A percentile compares a stretch with the other conserved stretches of the same genome.
phyloP scores from a whole-genome alignment of 2,888 invertebrate genomes.

The Flexamia atlantica region DNA sequence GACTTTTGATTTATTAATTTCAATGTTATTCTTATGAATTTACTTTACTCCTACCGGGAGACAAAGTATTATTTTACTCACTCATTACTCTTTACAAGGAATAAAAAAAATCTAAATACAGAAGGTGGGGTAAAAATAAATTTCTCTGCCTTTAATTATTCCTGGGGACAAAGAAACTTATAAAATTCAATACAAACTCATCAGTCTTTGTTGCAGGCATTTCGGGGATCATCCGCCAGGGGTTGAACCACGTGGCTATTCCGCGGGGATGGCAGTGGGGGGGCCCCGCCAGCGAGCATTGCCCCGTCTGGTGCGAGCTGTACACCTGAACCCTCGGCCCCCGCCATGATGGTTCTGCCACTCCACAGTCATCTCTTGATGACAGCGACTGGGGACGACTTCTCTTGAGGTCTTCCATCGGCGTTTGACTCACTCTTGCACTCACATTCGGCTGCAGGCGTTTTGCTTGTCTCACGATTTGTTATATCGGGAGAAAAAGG shows the following conservation, averaged over 20 bases:
- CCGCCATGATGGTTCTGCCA: background rate
- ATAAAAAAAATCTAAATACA: no score
- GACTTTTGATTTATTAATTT: no score
- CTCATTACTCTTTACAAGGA: no score
- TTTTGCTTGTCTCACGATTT: background rate
- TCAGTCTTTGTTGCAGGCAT: constrained; percentile 74
- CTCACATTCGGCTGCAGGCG: background rate
- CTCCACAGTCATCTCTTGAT: background rate
- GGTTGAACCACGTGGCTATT: constrained; percentile 86
- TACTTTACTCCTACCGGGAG: no score
- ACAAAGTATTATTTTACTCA: no score
- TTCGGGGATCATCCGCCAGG: constrained; percentile 82
- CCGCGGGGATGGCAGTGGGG: constrained; percentile 93
- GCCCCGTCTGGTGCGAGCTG: constrained; percentile 88
- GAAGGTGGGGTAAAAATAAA: no score
- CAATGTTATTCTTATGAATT: no score
- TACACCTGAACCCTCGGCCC: constrained; percentile 70
- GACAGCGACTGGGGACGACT: background rate
- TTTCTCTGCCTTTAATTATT: no score
- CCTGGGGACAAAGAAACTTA: no score
- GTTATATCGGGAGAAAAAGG: background rate
- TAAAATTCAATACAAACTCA: no score
- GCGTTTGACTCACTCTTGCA: constrained; percentile 3
- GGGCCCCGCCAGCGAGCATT: constrained; percentile 85
- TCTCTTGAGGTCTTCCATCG: constrained; percentile 15